Evolutionary conservation across 2,113 vertebrate genomes (phyloP).

Genomic region (Thunnus maccoyii): DNA sequence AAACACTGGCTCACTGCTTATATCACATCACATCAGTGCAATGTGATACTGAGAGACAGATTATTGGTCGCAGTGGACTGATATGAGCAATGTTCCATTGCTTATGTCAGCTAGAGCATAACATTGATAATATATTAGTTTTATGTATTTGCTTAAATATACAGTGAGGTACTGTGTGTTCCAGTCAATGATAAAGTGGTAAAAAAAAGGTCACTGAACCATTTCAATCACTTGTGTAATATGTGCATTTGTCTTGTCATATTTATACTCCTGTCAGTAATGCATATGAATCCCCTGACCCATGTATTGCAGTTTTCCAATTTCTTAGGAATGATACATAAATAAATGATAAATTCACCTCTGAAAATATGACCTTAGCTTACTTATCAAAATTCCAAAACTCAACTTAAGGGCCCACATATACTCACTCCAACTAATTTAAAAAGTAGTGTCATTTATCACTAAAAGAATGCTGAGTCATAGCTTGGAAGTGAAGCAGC

Average conservation of each 20-base stretch:
- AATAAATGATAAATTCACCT: too few relatives aligned
- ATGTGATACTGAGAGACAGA: slow-evolving; percentile 40
- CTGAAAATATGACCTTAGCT: too few relatives aligned
- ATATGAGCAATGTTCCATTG: slow-evolving; percentile 17
- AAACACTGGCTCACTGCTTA: slow-evolving; percentile 34
- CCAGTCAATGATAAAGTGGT: background rate
- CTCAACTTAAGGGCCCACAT: too few relatives aligned
- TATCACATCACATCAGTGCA: slow-evolving; percentile 54
- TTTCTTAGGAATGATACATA: too few relatives aligned
- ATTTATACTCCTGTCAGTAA: too few relatives aligned
- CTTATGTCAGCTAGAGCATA: background rate
- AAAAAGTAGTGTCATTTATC: too few relatives aligned
- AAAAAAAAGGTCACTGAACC: background rate
- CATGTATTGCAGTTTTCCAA: too few relatives aligned
- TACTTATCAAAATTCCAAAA: too few relatives aligned
- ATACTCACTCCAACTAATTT: too few relatives aligned
- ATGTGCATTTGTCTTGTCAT: background rate
- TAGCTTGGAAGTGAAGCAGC: too few relatives aligned
- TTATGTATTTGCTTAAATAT: slow-evolving; percentile 4
- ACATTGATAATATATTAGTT: background rate
- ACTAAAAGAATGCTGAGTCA: too few relatives aligned
- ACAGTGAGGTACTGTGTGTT: background rate
- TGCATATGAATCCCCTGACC: too few relatives aligned
- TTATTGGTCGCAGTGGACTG: slow-evolving; percentile 28
- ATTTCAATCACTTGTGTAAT: background rate